These are phyloP conservation scores for Eurytemora carolleeae DNA, from an alignment of 1,140 invertebrate genomes.

Conservation along the genomic window DNA sequence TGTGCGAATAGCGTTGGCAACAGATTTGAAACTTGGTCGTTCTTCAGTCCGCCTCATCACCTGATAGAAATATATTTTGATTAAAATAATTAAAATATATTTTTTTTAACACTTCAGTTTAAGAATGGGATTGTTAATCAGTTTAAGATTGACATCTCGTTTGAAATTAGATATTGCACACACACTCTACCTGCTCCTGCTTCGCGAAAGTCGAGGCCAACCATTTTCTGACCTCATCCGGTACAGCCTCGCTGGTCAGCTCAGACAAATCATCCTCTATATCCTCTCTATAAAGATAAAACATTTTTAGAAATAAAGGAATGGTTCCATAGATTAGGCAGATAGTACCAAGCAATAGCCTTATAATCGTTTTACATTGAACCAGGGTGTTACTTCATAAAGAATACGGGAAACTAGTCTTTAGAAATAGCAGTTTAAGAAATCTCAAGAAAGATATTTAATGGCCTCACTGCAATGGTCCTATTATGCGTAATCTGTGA, in stretches of 20 bases:
- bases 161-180: conserved; percentile 29
- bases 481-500: no score
- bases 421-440: no score
- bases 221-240: conserved; percentile 88
- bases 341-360: no score
- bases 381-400: no score
- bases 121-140: neutral
- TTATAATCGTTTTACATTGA: no score
- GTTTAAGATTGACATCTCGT: neutral
- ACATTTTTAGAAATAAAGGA: no score
- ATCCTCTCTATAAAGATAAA: conserved; percentile 33
- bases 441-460: no score
- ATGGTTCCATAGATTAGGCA: no score
- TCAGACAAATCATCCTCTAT: conserved; percentile 85
- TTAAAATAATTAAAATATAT: neutral
- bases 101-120: neutral
- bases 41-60: conserved; percentile 23
- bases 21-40: conserved; percentile 56
- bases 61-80: conserved; percentile 37
- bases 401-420: no score
- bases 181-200: conserved; percentile 58
- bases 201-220: conserved; percentile 90
- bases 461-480: no score
- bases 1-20: conserved; percentile 89
- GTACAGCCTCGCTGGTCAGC: conserved; percentile 84